Conservation (phyloP, 2,888 invertebrate genomes). For the Spialia ferax region DNA sequence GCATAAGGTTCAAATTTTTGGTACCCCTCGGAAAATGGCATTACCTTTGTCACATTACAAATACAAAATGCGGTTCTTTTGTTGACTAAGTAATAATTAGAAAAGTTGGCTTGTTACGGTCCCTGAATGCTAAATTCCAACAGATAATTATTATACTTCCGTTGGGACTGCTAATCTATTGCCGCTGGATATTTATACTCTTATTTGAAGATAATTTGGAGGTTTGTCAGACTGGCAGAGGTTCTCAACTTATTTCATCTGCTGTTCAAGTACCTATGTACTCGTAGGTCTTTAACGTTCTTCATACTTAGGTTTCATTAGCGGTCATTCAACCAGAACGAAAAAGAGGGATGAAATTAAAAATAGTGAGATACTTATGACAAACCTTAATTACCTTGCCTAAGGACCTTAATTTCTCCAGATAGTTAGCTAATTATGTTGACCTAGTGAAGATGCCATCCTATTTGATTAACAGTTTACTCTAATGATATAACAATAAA, state of each 20-base stretch:
- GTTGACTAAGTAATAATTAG: constrained; percentile 27
- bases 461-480: no score
- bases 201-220: constrained; percentile 11
- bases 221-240: neutral
- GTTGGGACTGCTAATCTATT: constrained; percentile 18
- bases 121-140: constrained; percentile 14
- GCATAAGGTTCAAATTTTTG: neutral
- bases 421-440: no score
- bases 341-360: no score
- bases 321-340: no score
- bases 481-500: no score
- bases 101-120: constrained; percentile 30
- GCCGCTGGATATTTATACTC: constrained; percentile 5
- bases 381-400: no score
- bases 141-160: constrained; percentile 19
- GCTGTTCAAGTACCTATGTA: no score
- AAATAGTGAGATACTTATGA: no score
- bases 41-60: constrained; percentile 17
- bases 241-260: neutral
- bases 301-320: no score
- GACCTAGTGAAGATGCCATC: no score
- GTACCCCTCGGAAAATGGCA: constrained; percentile 1
- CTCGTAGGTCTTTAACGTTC: no score
- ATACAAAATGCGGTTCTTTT: constrained; percentile 20
- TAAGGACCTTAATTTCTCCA: no score